These are phyloP conservation scores for Dolichallabes microphthalmus DNA, from an alignment of 2,113 vertebrate genomes.

Conservation along the genomic window DNA sequence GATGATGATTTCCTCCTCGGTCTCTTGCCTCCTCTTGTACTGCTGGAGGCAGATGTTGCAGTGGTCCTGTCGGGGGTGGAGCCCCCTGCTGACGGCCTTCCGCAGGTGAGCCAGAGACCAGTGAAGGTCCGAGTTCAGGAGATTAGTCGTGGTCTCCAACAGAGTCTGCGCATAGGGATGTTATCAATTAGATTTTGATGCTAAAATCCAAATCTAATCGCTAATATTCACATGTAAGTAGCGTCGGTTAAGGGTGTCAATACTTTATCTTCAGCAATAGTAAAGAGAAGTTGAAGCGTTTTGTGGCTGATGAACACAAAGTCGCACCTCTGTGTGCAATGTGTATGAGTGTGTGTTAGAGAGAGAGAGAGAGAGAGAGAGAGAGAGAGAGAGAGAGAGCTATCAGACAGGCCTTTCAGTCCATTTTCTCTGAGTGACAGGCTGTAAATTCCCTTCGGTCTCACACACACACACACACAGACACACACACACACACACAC, in stretches of 20 bases:
- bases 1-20: constrained; percentile 87
- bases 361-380: background rate
- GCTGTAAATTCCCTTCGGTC: constrained; percentile 44
- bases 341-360: background rate
- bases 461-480: constrained; percentile 13
- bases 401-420: constrained; percentile 37
- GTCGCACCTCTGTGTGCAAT: too few relatives aligned
- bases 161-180: constrained; percentile 75
- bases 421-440: constrained; percentile 45
- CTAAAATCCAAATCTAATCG: too few relatives aligned
- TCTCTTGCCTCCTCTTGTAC: constrained; percentile 88
- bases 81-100: constrained; percentile 83
- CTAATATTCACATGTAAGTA: too few relatives aligned
- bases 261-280: background rate
- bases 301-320: background rate
- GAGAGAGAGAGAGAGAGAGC: background rate
- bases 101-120: constrained; percentile 95
- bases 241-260: background rate
- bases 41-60: constrained; percentile 94
- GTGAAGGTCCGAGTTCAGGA: constrained; percentile 94
- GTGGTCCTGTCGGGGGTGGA: constrained; percentile 91
- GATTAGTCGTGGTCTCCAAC: constrained; percentile 90
- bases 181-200: too few relatives aligned
- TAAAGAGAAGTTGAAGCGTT: background rate
- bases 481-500: constrained; percentile 28